Conservation (phyloP, 2,797 vertebrate genomes). For the Lates japonicus region DNA sequence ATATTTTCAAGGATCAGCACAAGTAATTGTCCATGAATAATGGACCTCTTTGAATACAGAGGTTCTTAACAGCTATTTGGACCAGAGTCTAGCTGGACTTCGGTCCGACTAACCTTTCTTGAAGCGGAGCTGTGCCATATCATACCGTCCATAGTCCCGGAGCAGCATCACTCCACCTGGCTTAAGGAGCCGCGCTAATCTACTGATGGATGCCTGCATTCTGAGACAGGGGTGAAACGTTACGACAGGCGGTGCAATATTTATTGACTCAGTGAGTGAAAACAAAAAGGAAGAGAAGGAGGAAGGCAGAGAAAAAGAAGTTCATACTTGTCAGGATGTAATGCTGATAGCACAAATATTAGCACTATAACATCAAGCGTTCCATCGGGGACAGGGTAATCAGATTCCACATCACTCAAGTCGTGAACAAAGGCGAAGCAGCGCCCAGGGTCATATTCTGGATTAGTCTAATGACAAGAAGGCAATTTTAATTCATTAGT, state of each 20-base stretch:
- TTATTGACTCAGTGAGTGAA: neutral
- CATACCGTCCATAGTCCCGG: conserved; percentile 96
- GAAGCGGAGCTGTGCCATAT: conserved; percentile 98
- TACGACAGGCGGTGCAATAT: conserved; percentile 4
- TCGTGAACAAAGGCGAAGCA: conserved; percentile 96
- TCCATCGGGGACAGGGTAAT: conserved; percentile 89
- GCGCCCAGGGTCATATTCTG: conserved; percentile 90
- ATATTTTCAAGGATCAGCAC: neutral
- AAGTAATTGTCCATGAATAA: neutral
- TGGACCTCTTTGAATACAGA: neutral
- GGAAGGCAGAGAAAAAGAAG: neutral
- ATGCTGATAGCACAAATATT: conserved; percentile 96
- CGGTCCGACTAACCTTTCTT: conserved; percentile 91
- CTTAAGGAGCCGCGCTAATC: conserved; percentile 90
- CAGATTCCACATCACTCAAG: conserved; percentile 87
- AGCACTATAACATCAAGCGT: conserved; percentile 94
- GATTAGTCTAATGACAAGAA: conserved; percentile 85
- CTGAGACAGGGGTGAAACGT: conserved; percentile 62
- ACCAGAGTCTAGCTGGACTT: neutral
- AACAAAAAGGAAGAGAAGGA: neutral
- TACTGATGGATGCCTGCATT: conserved; percentile 89
- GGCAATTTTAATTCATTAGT: conserved; percentile 21
- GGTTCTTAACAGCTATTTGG: neutral
- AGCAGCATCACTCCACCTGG: conserved; percentile 94
- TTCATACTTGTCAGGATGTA: conserved; percentile 94